Percentiles rank a stretch among this genome's conserved stretches.
phyloP scores from a whole-genome alignment of 1,140 invertebrate genomes.

The Leucophenga varia region DNA sequence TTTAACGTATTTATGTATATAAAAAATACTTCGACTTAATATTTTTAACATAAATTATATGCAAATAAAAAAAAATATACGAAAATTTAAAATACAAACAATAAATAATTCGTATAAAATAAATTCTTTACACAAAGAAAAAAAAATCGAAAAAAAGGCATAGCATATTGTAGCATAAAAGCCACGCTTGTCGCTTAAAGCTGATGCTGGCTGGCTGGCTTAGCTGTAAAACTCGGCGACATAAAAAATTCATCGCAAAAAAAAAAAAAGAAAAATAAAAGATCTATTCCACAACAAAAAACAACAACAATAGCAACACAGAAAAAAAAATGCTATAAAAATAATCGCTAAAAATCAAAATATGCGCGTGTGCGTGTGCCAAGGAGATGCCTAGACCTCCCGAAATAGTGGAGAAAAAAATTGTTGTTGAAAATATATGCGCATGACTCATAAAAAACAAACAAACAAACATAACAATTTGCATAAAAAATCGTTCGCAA shows the following conservation, averaged over 20 bases:
- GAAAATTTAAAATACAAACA: constrained; percentile 2
- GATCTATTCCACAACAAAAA: background rate
- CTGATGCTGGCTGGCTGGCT: background rate
- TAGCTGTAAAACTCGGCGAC: constrained; percentile 1
- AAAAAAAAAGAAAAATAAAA: background rate
- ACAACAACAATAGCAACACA: constrained; percentile 27
- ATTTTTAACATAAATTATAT: no score
- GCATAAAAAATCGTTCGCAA: constrained; percentile 54
- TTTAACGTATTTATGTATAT: no score
- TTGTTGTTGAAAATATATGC: constrained; percentile 21
- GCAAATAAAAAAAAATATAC: background rate
- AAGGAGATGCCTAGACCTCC: no score
- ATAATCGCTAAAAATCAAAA: constrained; percentile 12
- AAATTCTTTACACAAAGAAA: background rate
- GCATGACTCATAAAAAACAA: constrained; percentile 35
- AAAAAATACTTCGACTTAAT: no score
- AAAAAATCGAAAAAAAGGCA: no score
- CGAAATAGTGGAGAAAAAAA: constrained; percentile 21
- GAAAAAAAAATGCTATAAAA: constrained; percentile 30
- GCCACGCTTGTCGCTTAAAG: constrained; percentile 13
- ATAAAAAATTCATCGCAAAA: constrained; percentile 1
- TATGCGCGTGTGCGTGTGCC: constrained; percentile 24
- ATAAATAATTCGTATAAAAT: background rate
- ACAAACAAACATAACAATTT: constrained; percentile 48
- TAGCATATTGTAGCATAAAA: no score